A percentile compares a stretch with the other conserved stretches of the same genome.
Evolutionary conservation across 2,888 invertebrate species (phyloP).

Genomic region (Eilema griseolum): DNA sequence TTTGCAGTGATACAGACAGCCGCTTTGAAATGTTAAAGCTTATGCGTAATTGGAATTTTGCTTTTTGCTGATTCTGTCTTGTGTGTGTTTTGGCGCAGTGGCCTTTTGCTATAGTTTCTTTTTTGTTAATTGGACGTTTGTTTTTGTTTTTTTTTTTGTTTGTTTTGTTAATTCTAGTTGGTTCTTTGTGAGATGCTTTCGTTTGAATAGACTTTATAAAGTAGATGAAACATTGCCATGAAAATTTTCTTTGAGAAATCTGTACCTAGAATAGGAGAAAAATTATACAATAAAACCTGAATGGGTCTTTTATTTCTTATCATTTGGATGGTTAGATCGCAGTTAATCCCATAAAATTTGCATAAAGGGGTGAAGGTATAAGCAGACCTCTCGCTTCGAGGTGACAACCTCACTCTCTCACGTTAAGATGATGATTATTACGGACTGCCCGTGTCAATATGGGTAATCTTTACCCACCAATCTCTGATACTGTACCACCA

Average conservation of each 20-base stretch:
- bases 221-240: background rate
- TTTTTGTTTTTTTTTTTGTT: constrained; percentile 23
- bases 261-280: background rate
- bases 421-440: too few relatives aligned
- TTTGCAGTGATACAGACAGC: constrained; percentile 60
- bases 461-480: too few relatives aligned
- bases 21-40: constrained; percentile 68
- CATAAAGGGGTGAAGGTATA: too few relatives aligned
- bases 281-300: background rate
- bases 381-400: too few relatives aligned
- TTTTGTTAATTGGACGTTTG: constrained; percentile 24
- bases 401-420: too few relatives aligned
- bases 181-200: constrained; percentile 5
- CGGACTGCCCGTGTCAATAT: too few relatives aligned
- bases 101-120: constrained; percentile 30
- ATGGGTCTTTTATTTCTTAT: background rate
- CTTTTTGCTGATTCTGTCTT: constrained; percentile 45
- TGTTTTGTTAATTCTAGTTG: background rate
- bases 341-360: too few relatives aligned
- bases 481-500: background rate
- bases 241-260: background rate
- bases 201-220: background rate
- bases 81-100: constrained; percentile 27
- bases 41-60: constrained; percentile 54
- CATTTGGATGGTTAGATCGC: too few relatives aligned